Percentiles rank a stretch among this genome's conserved stretches.
Evolutionary conservation across 2,113 vertebrate genomes (phyloP).

Genomic region (Campylomormyrus numenius): DNA sequence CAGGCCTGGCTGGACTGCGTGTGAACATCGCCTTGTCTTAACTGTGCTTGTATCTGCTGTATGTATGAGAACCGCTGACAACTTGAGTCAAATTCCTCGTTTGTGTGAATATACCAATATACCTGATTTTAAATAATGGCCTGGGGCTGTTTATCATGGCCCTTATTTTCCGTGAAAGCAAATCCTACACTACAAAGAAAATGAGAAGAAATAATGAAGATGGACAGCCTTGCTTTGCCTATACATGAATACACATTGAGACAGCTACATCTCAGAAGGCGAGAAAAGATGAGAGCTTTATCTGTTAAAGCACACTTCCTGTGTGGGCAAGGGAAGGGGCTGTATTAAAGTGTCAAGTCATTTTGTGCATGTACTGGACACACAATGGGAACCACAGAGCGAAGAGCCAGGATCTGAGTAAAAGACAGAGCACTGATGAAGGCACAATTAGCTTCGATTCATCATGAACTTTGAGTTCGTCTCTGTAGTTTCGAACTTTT

Average conservation of each 20-base stretch:
- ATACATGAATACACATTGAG: neutral
- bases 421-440: neutral
- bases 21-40: neutral
- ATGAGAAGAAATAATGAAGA: neutral
- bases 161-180: neutral
- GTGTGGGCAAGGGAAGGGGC: neutral
- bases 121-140: neutral
- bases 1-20: too few species aligned
- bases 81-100: neutral
- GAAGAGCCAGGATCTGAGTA: neutral
- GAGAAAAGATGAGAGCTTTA: neutral
- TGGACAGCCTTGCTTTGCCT: neutral
- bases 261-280: neutral
- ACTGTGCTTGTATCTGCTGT: neutral
- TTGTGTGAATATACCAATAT: neutral
- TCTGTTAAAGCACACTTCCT: slow-evolving; percentile 11
- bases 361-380: neutral
- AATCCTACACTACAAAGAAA: neutral
- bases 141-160: neutral
- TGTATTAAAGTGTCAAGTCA: neutral
- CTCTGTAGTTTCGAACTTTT: neutral
- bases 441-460: neutral
- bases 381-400: neutral
- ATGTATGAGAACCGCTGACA: neutral
- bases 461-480: neutral